Evolutionary conservation across 2,113 vertebrate species (phyloP).

Genomic region (Pteronura brasiliensis): DNA sequence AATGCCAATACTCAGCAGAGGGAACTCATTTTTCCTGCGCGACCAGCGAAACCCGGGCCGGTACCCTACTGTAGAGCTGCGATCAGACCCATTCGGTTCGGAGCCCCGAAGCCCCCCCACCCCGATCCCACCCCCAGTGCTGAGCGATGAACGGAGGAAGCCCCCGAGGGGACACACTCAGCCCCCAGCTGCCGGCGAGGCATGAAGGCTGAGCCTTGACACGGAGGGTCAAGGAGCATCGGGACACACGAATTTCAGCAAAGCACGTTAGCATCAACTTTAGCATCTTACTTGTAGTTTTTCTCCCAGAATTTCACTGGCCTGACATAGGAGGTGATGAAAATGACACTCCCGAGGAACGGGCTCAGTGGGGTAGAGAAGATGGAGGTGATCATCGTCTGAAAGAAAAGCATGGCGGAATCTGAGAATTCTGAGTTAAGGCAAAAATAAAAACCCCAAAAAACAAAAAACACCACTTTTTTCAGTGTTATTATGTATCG

Average conservation of each 20-base stretch:
- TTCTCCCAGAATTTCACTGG: conserved; percentile 98
- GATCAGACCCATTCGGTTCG: too few relatives aligned
- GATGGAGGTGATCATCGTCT: conserved; percentile 91
- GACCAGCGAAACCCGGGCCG: background rate
- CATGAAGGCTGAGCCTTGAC: fast-evolving
- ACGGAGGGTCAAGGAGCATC: background rate
- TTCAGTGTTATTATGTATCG: background rate
- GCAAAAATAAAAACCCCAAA: conserved; percentile 3
- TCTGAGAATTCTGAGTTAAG: conserved; percentile 88
- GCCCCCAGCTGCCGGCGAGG: too few relatives aligned
- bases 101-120: background rate
- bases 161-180: fast-evolving
- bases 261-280: background rate
- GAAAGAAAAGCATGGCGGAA: conserved; percentile 96
- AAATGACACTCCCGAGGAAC: conserved; percentile 97
- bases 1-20: fast-evolving
- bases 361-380: conserved; percentile 96
- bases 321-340: conserved; percentile 94
- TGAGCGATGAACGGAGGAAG: background rate
- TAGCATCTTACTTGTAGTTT: conserved; percentile 94
- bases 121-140: background rate
- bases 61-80: fast-evolving
- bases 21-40: background rate
- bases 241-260: fast-evolving
- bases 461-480: background rate